A percentile compares a stretch with the other conserved stretches of the same genome.
These are phyloP conservation scores for Araneus ventricosus DNA, from an alignment of 1,140 invertebrate genomes.

Conservation along the genomic window DNA sequence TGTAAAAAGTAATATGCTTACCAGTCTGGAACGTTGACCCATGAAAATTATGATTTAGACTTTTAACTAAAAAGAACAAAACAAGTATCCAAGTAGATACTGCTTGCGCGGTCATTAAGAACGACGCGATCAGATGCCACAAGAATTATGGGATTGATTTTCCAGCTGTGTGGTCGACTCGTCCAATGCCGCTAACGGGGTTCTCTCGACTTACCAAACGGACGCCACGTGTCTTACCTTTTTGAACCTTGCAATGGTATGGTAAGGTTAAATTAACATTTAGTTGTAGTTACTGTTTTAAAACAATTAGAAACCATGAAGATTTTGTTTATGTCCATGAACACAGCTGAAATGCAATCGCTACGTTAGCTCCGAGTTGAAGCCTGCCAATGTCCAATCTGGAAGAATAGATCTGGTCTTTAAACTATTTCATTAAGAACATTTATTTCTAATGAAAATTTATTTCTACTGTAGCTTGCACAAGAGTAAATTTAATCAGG, in stretches of 20 bases:
- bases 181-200: constrained; percentile 27
- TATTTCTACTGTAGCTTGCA: too few relatives aligned
- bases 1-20: constrained; percentile 20
- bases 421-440: too few relatives aligned
- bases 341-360: too few relatives aligned
- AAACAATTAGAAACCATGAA: too few relatives aligned
- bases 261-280: not conserved
- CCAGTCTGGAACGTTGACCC: not conserved
- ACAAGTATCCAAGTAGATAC: not conserved
- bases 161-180: constrained; percentile 28
- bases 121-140: not conserved
- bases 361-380: too few relatives aligned
- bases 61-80: not conserved
- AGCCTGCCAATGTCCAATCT: too few relatives aligned
- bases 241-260: not conserved
- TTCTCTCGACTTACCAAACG: not conserved
- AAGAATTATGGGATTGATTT: constrained; percentile 34
- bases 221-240: not conserved
- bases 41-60: not conserved
- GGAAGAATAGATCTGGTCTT: too few relatives aligned
- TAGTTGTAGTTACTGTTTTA: too few relatives aligned
- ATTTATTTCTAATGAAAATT: too few relatives aligned
- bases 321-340: too few relatives aligned
- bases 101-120: not conserved
- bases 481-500: too few relatives aligned